These are phyloP conservation scores for Micromesistius poutassou DNA, from an alignment of 2,797 vertebrate genomes.

Conservation along the genomic window DNA sequence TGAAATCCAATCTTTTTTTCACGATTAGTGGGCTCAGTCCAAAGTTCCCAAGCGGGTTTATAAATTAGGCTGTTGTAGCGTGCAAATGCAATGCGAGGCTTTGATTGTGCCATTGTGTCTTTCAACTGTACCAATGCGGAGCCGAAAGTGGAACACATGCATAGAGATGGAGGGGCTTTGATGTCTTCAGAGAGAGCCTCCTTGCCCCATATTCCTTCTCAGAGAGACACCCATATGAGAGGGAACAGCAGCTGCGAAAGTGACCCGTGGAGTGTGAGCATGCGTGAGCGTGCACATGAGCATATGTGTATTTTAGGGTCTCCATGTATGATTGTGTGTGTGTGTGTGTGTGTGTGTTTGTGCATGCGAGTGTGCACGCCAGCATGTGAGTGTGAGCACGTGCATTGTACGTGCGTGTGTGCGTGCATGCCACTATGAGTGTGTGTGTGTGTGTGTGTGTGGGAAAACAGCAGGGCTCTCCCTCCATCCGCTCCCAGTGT, in stretches of 20 bases:
- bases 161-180: constrained; percentile 41
- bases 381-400: neutral
- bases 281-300: constrained; percentile 10
- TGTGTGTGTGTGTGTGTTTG: neutral
- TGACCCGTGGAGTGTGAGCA: constrained; percentile 40
- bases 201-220: constrained; percentile 58
- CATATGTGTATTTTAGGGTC: neutral
- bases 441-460: neutral
- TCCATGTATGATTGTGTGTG: constrained; percentile 24
- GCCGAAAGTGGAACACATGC: constrained; percentile 46
- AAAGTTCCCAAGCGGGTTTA: constrained; percentile 13
- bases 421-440: neutral
- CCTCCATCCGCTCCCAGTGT: constrained; percentile 11
- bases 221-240: constrained; percentile 31
- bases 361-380: neutral
- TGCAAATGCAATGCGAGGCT: constrained; percentile 39
- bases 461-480: constrained; percentile 23
- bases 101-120: constrained; percentile 3
- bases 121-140: constrained; percentile 48
- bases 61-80: constrained; percentile 32
- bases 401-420: constrained; percentile 25
- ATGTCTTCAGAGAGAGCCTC: constrained; percentile 55
- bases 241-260: constrained; percentile 62
- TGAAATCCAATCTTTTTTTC: neutral
- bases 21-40: constrained; percentile 25